phyloP scores from a whole-genome alignment of 2,797 vertebrate genomes.

The Darevskia nairensis region DNA sequence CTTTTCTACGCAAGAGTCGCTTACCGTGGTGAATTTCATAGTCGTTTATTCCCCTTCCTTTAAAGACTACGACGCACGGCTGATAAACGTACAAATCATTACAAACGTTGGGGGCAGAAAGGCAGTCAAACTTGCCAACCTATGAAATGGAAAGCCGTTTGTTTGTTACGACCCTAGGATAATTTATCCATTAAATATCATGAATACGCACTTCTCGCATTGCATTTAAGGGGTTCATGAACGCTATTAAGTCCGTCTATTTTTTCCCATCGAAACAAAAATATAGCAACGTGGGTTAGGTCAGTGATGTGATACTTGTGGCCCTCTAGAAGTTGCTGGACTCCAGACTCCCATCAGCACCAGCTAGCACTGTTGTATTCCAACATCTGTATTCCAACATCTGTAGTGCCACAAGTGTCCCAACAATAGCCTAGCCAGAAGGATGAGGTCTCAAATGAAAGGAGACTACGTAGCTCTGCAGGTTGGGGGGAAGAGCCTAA shows the following conservation, averaged over 20 bases:
- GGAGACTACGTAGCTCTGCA: neutral
- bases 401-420: neutral
- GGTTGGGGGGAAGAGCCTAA: neutral
- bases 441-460: neutral
- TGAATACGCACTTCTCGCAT: neutral
- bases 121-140: conserved; percentile 92
- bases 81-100: conserved; percentile 89
- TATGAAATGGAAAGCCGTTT: conserved; percentile 66
- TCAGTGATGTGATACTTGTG: too few species aligned
- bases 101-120: conserved; percentile 83
- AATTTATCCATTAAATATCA: neutral
- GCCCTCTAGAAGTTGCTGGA: neutral
- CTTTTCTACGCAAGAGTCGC: conserved; percentile 46
- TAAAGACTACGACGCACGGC: conserved; percentile 91
- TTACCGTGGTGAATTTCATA: conserved; percentile 98
- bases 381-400: too few species aligned
- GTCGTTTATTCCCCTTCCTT: conserved; percentile 91
- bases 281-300: too few species aligned
- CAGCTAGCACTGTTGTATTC: too few species aligned
- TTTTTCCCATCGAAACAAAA: conserved; percentile 5
- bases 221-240: neutral
- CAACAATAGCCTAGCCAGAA: neutral
- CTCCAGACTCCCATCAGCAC: too few species aligned
- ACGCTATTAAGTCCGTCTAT: neutral
- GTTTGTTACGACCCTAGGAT: neutral